Evolutionary conservation across 2,888 invertebrate genomes (phyloP), one percentile per base, ranked within the genome.

Genomic region (Ariolimax columbianus): DNA sequence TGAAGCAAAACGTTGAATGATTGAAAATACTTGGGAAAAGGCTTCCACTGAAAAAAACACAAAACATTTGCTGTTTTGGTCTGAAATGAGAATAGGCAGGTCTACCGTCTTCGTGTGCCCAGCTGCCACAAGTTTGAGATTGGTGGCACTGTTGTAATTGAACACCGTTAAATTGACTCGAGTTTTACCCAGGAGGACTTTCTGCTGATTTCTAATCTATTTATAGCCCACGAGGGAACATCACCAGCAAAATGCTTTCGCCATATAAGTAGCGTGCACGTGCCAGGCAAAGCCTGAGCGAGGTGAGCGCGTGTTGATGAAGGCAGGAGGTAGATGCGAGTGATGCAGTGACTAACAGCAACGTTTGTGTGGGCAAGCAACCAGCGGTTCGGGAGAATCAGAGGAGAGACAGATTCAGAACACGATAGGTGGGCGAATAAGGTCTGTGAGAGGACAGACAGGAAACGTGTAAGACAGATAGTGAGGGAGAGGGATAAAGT

Each of bases 261-360:
- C 68, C 66, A n/a, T 66, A 68, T 72, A 85, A 87, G 47, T 87
- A 88, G 51, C 86, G 86, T 36, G 88, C 70, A 30, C 63, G 38
- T 40, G 82, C 55, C n/a, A n/a, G n/a, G n/a, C n/a, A n/a, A n/a
- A n/a, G n/a, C n/a, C n/a, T n/a, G n/a, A n/a, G n/a, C n/a, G n/a
- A n/a, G 2, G 30, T 17, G 47, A 14, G 47, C 51, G 66, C 36
- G 77, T 77, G 85, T 88, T 77, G 88, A 86, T 40, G 87, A 87
- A 19, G 55, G 55, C 3, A 3, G 19, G 19, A 55, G 55, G 23
- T 55, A 17, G 23, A 47, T 17, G 7, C 47, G 17, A 47, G 17
- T 47, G 47, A 47, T 7, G 47, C 17, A 47, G 47, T 47, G 17
- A 47, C 7, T 47, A 47, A 47, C 17, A 47, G 17, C 7, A 47